phyloP scores from a whole-genome alignment of 1,140 invertebrate species.

The Nasonia vitripennis region DNA sequence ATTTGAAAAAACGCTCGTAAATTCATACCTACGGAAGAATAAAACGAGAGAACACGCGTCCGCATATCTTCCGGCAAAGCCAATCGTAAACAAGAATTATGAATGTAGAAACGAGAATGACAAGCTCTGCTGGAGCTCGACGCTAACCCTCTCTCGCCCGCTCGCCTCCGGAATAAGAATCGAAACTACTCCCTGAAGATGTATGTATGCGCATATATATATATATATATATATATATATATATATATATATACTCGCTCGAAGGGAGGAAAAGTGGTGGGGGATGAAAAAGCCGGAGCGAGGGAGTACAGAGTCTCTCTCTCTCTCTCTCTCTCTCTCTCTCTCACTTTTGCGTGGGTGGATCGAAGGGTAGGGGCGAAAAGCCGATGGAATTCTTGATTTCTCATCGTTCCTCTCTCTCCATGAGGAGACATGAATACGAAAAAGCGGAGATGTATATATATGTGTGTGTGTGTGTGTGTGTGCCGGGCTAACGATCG shows the following conservation, averaged over 20 bases:
- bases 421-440: background rate
- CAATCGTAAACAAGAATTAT: constrained; percentile 19
- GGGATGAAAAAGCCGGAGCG: background rate
- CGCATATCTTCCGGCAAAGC: background rate
- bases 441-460: background rate
- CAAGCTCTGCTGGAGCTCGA: background rate
- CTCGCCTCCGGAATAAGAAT: background rate
- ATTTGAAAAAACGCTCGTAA: too few species aligned
- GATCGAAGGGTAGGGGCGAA: constrained; percentile 15
- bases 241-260: background rate
- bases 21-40: too few species aligned
- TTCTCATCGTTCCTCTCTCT: constrained; percentile 8
- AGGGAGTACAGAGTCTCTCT: background rate
- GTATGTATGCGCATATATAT: background rate
- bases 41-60: too few species aligned
- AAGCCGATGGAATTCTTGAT: constrained; percentile 45
- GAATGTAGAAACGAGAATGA: background rate
- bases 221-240: background rate
- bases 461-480: too few species aligned
- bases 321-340: background rate
- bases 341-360: background rate
- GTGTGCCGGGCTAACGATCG: background rate
- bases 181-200: background rate
- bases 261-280: background rate
- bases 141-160: background rate